Evolutionary conservation across 2,797 vertebrate genomes (phyloP).

Genomic region (Sebastes diploproa): DNA sequence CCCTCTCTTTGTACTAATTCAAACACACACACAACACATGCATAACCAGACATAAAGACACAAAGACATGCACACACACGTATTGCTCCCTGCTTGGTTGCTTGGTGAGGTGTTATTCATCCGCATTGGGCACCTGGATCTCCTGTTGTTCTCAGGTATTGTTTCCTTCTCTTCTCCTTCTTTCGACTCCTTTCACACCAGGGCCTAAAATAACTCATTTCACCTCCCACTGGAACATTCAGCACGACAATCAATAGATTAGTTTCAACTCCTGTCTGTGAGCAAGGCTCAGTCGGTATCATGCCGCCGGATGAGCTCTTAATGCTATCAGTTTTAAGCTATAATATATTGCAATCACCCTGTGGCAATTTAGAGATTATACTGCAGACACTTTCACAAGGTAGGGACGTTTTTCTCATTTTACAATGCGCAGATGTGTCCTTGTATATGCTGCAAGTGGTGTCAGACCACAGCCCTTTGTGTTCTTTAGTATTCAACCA

Average conservation of each 20-base stretch:
- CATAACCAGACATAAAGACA: constrained; percentile 10
- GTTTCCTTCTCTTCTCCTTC: constrained; percentile 47
- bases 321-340: neutral
- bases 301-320: neutral
- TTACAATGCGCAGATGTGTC: neutral
- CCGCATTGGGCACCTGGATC: constrained; percentile 41
- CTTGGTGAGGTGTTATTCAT: constrained; percentile 52
- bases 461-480: neutral
- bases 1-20: neutral
- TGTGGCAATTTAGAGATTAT: neutral
- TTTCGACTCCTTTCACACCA: constrained; percentile 54
- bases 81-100: constrained; percentile 12
- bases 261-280: constrained; percentile 54
- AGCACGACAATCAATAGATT: constrained; percentile 73
- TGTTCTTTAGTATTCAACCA: constrained; percentile 25
- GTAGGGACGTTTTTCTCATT: neutral
- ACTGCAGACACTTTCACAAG: neutral
- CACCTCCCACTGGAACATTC: constrained; percentile 68
- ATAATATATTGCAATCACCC: constrained; percentile 8
- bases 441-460: neutral
- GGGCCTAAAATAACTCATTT: constrained; percentile 70
- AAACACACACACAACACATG: constrained; percentile 24
- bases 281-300: constrained; percentile 16
- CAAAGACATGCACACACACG: neutral
- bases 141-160: constrained; percentile 66